Conservation (phyloP, 2,888 invertebrate genomes). For the Pantelozetes paolii region DNA sequence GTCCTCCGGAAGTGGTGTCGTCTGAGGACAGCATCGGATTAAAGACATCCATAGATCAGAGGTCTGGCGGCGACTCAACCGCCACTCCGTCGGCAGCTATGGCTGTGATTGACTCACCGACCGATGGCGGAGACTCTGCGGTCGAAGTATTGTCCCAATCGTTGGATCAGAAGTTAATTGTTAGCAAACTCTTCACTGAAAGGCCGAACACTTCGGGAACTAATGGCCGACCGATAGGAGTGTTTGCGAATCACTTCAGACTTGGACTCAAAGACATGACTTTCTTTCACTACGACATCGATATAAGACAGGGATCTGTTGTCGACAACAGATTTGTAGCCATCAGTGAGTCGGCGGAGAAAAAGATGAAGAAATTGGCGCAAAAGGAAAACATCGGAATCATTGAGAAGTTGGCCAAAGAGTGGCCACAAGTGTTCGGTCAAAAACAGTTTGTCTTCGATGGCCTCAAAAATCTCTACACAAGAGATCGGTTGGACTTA, state of each 20-base stretch:
- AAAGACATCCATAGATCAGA: too few species aligned
- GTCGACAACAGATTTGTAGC: conserved; percentile 52
- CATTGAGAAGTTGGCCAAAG: conserved; percentile 35
- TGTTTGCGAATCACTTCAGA: conserved; percentile 99
- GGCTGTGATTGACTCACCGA: too few species aligned
- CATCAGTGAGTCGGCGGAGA: background rate
- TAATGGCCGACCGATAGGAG: conserved; percentile 90
- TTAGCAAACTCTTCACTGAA: conserved; percentile 43
- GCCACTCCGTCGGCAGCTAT: too few species aligned
- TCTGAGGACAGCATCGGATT: too few species aligned
- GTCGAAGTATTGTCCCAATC: too few species aligned
- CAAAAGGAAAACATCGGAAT: background rate
- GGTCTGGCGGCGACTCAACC: too few species aligned
- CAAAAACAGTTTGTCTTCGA: conserved; percentile 71
- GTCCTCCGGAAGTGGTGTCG: too few species aligned
- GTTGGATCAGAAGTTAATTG: conserved; percentile 63
- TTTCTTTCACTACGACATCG: conserved; percentile 98
- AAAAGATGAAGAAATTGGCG: background rate
- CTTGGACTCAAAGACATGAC: conserved; percentile 97
- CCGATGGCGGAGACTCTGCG: too few species aligned
- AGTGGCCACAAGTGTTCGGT: conserved; percentile 95
- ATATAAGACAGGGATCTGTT: conserved; percentile 71
- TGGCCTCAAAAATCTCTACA: conserved; percentile 20
- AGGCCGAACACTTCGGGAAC: conserved; percentile 94
- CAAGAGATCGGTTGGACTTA: background rate